Base-by-base conservation (phyloP, 2,888 invertebrate species). In the Habroteleia sp. region DNA sequence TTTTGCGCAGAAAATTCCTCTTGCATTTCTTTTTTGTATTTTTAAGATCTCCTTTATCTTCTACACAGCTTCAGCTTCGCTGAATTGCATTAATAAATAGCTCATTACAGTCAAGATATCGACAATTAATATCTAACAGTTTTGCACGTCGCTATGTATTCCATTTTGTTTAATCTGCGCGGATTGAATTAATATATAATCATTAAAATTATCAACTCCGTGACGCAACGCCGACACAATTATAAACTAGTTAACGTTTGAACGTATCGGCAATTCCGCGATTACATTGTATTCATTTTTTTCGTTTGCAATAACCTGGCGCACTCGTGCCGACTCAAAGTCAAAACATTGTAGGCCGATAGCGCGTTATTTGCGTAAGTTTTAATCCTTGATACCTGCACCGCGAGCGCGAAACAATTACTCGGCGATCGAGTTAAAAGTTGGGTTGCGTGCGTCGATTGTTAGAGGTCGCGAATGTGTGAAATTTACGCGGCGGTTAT, bases 321-420 rank as follows among this genome's bases (percentile, higher is more conserved):
- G n/a, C 25, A 7, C 5, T 25, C 6, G 7, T 25, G 7, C 20
- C n/a, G 6, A 46, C 4, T 46, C 46, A 37, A n/a, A n/a, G n/a
- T n/a, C n/a, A n/a, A n/a, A n/a, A n/a, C n/a, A n/a, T n/a, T n/a
- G n/a, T n/a, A n/a, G n/a, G n/a, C n/a, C n/a, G n/a, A n/a, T n/a
- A n/a, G 11, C 3, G 27, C 7, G 0, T 3, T 29, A 66, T 56
- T 66, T 66, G 54, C 66, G 66, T 66, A 66, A 66, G 54, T 54
- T n/a, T 44, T 39, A 27, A 46, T 66, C 66, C 66, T 66, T 66
- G 66, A 66, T 46, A 66, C 66, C 25, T 66, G 39, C 14, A 39
- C 27, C 2, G 44, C 52, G 25, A 54, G 37, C 29, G 7, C 20
- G 13, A 42, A 52, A 46, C 66, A 66, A 56, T 66, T 66, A 66